phyloP scores from a whole-genome alignment of 2,113 vertebrate genomes.

The Regulus satrapa region DNA sequence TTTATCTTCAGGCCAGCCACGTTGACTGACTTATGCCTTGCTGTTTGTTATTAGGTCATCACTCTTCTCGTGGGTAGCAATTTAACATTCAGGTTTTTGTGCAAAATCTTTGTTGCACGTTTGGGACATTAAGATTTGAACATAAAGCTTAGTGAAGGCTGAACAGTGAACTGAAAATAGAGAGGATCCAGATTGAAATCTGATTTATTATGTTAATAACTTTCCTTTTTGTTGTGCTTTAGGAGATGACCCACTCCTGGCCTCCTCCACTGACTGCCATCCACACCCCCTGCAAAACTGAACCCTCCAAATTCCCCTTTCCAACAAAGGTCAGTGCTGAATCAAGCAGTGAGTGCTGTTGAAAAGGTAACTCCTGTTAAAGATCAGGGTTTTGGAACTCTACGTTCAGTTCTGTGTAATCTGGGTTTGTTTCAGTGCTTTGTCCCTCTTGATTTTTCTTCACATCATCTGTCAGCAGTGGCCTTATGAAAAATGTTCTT shows the following conservation, averaged over 20 bases:
- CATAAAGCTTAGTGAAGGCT: not conserved
- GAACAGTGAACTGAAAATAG: not conserved
- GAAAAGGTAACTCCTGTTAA: not conserved
- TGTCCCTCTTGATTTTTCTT: not conserved
- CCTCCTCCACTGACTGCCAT: slow-evolving; percentile 97
- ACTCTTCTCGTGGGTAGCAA: not conserved
- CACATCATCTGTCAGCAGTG: not conserved
- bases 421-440: not conserved
- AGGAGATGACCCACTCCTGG: slow-evolving; percentile 99
- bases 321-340: slow-evolving; percentile 90
- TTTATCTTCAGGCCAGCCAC: not conserved
- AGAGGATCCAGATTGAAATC: not conserved
- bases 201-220: not conserved
- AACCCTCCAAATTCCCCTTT: slow-evolving; percentile 98
- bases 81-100: not conserved
- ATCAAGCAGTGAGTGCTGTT: not conserved
- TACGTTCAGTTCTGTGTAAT: not conserved
- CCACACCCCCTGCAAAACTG: slow-evolving; percentile 98
- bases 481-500: not conserved
- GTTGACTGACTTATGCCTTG: not conserved
- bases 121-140: not conserved
- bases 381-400: not conserved
- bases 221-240: not conserved
- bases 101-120: not conserved
- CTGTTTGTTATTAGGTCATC: not conserved